Base-by-base conservation (phyloP, 2,888 invertebrate genomes). In the Panopea generosa region DNA sequence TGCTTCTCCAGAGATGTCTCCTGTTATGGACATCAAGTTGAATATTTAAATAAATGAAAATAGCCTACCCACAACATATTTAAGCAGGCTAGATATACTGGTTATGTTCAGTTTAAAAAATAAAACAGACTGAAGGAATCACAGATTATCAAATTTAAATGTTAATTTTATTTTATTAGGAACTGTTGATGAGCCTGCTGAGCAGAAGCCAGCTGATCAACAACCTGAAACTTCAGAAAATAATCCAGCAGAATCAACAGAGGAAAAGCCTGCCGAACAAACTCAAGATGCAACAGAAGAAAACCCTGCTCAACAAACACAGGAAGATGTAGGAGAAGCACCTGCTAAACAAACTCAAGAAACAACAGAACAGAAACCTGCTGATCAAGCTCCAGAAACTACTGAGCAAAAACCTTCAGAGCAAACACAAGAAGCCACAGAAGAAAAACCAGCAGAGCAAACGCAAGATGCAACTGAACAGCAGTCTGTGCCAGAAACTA, bases 331-430 rank as follows among this genome's bases (percentile, higher is more conserved):
- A n/a, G 38, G 27, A 20, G 43, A 43, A 22, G 52, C 2, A 22
- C 53, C 38, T 11, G 43, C 33, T 24, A 18, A 56, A 45, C 29
- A 45, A 56, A 22, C 29, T 33, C 33, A 49, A 45, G 47, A 56
- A 50, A 20, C 29, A 9, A 11, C 20, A 47, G 67, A 67, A 57
- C 49, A 24, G 50, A 38, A n/a, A 49, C 18, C 49, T 24, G 55
- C 38, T 20, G 38, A 16, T 1, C 29, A 50, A 26, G 55, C 33
- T 33, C 33, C 20, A 1, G 57, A 47, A 26, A 55, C 22, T n/a
- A 20, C 61, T 20, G 60, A 40, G 29, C 60, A 61, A 55, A 47
- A 56, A 18, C 61, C 56, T 26, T 57, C 4, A 22, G 55, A 56
- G 33, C 50, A 55, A 20, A 27, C 47, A 24, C 45, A 24, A n/a